Evolutionary conservation across 2,888 invertebrate species (phyloP).

Genomic region (Isotomurus palustris): DNA sequence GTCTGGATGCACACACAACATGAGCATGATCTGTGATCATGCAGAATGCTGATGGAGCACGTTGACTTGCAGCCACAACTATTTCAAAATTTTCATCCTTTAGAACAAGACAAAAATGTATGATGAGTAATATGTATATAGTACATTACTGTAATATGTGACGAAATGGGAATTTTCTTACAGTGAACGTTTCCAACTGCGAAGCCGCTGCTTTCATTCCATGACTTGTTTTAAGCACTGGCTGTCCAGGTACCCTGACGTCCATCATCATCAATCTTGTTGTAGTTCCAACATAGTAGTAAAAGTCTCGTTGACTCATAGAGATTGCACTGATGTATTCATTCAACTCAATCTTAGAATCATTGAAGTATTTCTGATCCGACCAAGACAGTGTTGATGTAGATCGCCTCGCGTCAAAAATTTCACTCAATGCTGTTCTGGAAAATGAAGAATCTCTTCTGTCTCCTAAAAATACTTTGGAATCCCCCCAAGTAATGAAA

Average conservation of each 20-base stretch:
- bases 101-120: background rate
- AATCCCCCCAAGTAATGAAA: constrained; percentile 32
- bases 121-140: background rate
- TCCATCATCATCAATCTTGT: constrained; percentile 39
- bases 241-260: constrained; percentile 36
- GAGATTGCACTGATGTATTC: constrained; percentile 37
- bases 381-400: constrained; percentile 17
- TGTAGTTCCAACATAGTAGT: constrained; percentile 43
- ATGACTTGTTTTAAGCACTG: constrained; percentile 38
- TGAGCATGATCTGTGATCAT: constrained; percentile 33
- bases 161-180: constrained; percentile 9
- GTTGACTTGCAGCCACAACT: constrained; percentile 36
- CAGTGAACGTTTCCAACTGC: constrained; percentile 27
- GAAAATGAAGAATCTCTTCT: constrained; percentile 12
- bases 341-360: constrained; percentile 3
- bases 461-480: constrained; percentile 30
- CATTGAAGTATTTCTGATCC: constrained; percentile 27
- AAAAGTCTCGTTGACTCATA: constrained; percentile 21
- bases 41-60: constrained; percentile 32
- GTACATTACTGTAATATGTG: background rate
- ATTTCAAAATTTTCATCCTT: constrained; percentile 37
- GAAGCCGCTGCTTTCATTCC: constrained; percentile 36
- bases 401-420: constrained; percentile 26
- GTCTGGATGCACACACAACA: constrained; percentile 23
- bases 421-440: constrained; percentile 1